Evolutionary conservation across 2,888 invertebrate genomes (phyloP), one percentile per base, ranked within the genome.

Genomic region (Brachylomia viminalis): DNA sequence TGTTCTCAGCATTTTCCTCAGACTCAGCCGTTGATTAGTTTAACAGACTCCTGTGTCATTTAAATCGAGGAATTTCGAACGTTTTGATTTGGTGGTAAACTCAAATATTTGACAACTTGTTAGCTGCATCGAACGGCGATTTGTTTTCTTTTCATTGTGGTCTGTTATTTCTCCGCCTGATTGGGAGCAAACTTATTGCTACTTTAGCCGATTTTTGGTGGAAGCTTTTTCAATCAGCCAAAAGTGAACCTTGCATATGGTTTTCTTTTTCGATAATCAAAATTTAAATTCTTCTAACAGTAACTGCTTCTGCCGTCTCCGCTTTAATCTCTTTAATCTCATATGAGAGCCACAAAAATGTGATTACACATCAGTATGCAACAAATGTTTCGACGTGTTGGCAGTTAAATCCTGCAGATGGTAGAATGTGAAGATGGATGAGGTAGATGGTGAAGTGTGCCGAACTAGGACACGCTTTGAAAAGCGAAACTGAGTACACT

Each of bases 381-480:
- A 89, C 81, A 79, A 85, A 82, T 87, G 84, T 70, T 79, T 82
- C 77, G 71, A 88, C 80, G 27, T 33, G 79, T 87, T 30, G 78
- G 30, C 59, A 71, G 17, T 87, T 80, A 86, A 87, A 86, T 81
- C 82, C 77, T 79, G 79, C 75, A 83, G 72, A 80, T 81, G 82
- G 74, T 79, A 75, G 73, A n/a, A n/a, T n/a, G n/a, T n/a, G n/a
- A n/a, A n/a, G n/a, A n/a, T n/a, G n/a, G n/a, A n/a, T n/a, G n/a
- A n/a, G n/a, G n/a, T n/a, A n/a, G n/a, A n/a, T n/a, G n/a, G n/a
- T n/a, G n/a, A 79, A 76, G 70, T 79, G 72, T 75, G 68, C 54
- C 77, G 67, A 90, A 88, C 86, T 89, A 85, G 91, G 89, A 87
- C 90, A 79, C 86, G 87, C 92, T 90, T 89, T 91, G 88, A 90